These are phyloP conservation scores for Oscheius sp. DNA, from an alignment of 1,140 invertebrate genomes.

Conservation along the genomic window DNA sequence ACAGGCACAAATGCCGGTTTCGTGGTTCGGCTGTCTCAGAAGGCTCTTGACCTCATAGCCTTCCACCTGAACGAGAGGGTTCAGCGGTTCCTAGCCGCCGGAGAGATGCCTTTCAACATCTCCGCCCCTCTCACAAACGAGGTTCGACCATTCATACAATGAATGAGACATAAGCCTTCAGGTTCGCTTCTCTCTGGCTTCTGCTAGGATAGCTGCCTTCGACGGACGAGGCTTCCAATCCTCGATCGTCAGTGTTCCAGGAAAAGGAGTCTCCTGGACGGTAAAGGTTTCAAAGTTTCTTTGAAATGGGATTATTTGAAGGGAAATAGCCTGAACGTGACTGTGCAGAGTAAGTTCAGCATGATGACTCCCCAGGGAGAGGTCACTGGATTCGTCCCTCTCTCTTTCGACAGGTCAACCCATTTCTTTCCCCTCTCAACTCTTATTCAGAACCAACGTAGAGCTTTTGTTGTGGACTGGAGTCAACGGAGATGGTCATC, in stretches of 20 bases:
- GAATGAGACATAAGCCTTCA: constrained; percentile 13
- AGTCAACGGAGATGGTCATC: constrained; percentile 52
- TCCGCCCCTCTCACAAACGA: constrained; percentile 44
- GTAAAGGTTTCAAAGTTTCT: constrained; percentile 17
- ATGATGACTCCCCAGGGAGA: constrained; percentile 43
- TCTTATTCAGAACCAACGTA: constrained; percentile 40
- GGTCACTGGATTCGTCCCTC: constrained; percentile 52
- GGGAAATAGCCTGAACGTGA: constrained; percentile 51
- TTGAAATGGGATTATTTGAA: constrained; percentile 30
- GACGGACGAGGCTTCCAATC: constrained; percentile 44
- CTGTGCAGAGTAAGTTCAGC: constrained; percentile 45
- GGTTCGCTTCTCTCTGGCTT: constrained; percentile 46
- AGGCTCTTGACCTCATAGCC: constrained; percentile 38
- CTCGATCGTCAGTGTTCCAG: constrained; percentile 37
- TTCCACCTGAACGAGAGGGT: constrained; percentile 55
- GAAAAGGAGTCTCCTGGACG: constrained; percentile 49
- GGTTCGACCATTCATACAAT: constrained; percentile 6
- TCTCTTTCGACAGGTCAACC: constrained; percentile 57
- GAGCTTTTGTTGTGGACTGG: constrained; percentile 45
- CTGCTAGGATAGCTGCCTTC: constrained; percentile 40
- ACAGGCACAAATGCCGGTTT: constrained; percentile 14
- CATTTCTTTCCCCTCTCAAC: too few species aligned
- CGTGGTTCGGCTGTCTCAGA: background rate
- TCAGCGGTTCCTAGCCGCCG: constrained; percentile 53
- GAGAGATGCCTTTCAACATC: constrained; percentile 52